phyloP scores from a whole-genome alignment of 2,888 invertebrate species.

The Priocnemis perturbator region DNA sequence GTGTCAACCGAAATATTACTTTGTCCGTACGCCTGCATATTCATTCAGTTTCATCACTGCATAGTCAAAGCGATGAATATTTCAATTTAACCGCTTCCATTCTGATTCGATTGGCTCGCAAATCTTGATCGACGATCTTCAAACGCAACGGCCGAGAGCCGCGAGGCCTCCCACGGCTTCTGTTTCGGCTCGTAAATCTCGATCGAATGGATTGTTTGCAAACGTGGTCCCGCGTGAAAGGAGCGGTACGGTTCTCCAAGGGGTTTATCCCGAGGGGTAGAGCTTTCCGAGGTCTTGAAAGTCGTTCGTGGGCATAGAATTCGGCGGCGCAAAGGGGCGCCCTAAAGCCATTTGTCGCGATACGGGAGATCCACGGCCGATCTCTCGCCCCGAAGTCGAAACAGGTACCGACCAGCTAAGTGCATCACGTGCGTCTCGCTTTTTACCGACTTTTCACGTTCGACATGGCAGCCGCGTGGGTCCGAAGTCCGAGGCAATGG shows the following conservation, averaged over 20 bases:
- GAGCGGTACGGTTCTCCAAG: conserved; percentile 3
- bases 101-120: background rate
- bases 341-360: conserved; percentile 67
- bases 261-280: background rate
- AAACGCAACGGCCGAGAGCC: background rate
- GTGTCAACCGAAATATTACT: too few species aligned
- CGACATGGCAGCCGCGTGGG: conserved; percentile 11
- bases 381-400: conserved; percentile 47
- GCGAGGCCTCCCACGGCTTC: background rate
- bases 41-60: too few species aligned
- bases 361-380: conserved; percentile 53
- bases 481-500: background rate
- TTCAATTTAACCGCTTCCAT: too few species aligned
- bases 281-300: background rate
- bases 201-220: conserved; percentile 59
- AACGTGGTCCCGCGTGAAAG: conserved; percentile 36
- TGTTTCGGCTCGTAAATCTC: conserved; percentile 61
- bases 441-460: conserved; percentile 51
- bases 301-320: conserved; percentile 58
- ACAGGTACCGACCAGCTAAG: conserved; percentile 45
- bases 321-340: conserved; percentile 63
- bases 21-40: too few species aligned
- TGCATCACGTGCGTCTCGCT: conserved; percentile 48
- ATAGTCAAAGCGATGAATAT: too few species aligned
- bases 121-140: background rate